phyloP scores from a whole-genome alignment of 2,888 invertebrate species.

The Nebria salina region DNA sequence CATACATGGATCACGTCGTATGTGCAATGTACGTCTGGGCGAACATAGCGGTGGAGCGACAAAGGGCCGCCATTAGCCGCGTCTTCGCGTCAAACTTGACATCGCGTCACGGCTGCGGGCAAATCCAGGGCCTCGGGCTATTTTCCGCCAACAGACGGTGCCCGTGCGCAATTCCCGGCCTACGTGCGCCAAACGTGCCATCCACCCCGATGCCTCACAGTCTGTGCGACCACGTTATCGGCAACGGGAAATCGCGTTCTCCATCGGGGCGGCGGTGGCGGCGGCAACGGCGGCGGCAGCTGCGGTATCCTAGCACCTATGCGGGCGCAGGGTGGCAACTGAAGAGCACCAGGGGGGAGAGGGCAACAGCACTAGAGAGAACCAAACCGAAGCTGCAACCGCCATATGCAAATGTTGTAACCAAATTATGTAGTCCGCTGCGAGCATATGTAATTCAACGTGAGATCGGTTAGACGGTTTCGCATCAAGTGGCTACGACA shows the following conservation, averaged over 20 bases:
- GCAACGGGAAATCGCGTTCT: constrained; percentile 44
- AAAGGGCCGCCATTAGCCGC: constrained; percentile 59
- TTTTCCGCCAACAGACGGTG: constrained; percentile 50
- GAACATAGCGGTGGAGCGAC: constrained; percentile 52
- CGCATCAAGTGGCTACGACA: neutral
- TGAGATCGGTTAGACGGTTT: constrained; percentile 49
- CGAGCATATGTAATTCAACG: constrained; percentile 61
- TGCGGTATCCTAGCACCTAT: constrained; percentile 1
- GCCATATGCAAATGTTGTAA: constrained; percentile 63
- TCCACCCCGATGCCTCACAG: constrained; percentile 24
- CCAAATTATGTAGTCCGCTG: constrained; percentile 62
- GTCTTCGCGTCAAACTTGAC: constrained; percentile 58
- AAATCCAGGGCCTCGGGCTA: constrained; percentile 59
- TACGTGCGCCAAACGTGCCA: neutral
- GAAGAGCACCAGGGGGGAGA: constrained; percentile 48
- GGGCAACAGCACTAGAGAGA: constrained; percentile 47
- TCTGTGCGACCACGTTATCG: constrained; percentile 36
- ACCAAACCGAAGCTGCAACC: constrained; percentile 56
- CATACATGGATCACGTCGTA: no score
- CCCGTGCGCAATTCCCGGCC: constrained; percentile 33
- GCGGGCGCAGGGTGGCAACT: constrained; percentile 33
- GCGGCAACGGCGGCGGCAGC: neutral
- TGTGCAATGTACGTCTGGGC: constrained; percentile 49
- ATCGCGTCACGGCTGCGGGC: constrained; percentile 58
- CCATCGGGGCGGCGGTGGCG: constrained; percentile 13